A percentile compares a stretch with the other conserved stretches of the same genome.
Evolutionary conservation across 35 echinoderm and acorn worm genomes (phyloP).

Genomic region (Lytechinus pictus): DNA sequence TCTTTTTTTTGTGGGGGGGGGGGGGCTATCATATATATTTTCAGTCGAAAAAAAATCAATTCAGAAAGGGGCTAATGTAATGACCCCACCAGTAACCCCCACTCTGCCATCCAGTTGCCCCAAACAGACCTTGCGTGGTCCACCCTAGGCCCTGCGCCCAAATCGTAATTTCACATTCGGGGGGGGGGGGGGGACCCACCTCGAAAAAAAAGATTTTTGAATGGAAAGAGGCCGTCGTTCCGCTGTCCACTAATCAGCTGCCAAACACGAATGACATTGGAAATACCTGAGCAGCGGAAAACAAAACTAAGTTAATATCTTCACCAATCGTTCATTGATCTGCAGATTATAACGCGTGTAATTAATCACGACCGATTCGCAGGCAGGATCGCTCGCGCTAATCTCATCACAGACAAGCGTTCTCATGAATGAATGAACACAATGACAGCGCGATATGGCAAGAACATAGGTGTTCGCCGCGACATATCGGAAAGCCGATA

Average conservation of each 20-base stretch:
- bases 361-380: constrained; percentile 22
- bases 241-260: background rate
- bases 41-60: no score
- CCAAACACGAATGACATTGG: background rate
- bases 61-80: no score
- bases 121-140: no score
- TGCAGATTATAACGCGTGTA: background rate
- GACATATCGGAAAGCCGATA: constrained; percentile 92
- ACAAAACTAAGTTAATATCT: background rate
- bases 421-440: constrained; percentile 49
- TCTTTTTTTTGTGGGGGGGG: no score
- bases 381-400: constrained; percentile 22
- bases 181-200: no score
- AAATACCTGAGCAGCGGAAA: background rate
- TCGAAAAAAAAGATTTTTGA: no score
- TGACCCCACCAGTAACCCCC: no score
- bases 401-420: constrained; percentile 31
- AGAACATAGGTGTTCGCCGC: constrained; percentile 36
- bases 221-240: background rate
- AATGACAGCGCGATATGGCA: constrained; percentile 37
- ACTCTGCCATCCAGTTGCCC: no score
- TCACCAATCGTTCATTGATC: background rate
- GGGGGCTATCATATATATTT: no score
- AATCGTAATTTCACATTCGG: no score
- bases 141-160: no score